Evolutionary conservation across 2,888 invertebrate species (phyloP).

Genomic region (Fragum fragum): DNA sequence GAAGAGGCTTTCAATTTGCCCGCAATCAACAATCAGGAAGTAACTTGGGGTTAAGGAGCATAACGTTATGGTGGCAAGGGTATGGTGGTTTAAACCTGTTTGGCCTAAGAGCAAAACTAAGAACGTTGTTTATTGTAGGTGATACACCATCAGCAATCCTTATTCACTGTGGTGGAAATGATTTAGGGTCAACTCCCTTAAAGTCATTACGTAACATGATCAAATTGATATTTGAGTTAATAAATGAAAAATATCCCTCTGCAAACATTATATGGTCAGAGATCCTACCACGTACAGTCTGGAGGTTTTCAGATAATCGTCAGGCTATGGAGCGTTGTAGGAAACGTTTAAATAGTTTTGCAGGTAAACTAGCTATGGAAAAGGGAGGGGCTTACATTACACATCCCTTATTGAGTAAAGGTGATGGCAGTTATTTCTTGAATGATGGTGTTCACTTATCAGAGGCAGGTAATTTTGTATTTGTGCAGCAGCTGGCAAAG

Average conservation of each 20-base stretch:
- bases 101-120: not conserved
- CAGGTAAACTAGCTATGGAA: not conserved
- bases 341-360: not conserved
- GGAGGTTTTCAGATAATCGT: conserved; percentile 10
- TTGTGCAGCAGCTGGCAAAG: conserved; percentile 5
- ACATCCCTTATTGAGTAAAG: not conserved
- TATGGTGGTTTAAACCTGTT: conserved; percentile 20
- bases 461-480: not conserved
- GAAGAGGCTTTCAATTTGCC: not conserved
- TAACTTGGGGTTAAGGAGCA: not conserved
- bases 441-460: conserved; percentile 11
- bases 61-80: conserved; percentile 32
- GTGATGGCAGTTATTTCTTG: conserved; percentile 5
- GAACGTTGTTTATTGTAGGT: not conserved
- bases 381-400: not conserved
- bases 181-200: conserved; percentile 5
- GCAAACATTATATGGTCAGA: conserved; percentile 21
- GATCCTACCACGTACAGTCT: not conserved
- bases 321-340: conserved; percentile 15
- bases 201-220: not conserved
- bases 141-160: not conserved
- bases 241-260: not conserved
- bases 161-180: conserved; percentile 41
- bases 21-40: not conserved
- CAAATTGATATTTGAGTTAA: not conserved